phyloP scores from a whole-genome alignment of 2,888 invertebrate genomes.

The Opisthograptis luteolata region DNA sequence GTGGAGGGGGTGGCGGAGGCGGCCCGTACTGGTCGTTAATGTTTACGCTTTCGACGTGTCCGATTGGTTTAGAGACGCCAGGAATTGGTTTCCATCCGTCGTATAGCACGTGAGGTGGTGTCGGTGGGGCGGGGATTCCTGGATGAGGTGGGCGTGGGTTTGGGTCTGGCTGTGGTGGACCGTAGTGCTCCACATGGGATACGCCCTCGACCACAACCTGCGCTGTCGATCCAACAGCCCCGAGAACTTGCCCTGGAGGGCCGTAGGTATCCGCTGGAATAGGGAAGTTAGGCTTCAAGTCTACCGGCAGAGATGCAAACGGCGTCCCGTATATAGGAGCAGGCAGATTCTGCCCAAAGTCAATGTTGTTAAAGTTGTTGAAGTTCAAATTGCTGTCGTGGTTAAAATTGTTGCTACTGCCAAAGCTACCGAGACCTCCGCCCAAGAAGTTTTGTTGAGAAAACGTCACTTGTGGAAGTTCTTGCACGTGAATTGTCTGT shows the following conservation, averaged over 20 bases:
- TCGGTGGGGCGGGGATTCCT: slow-evolving; percentile 89
- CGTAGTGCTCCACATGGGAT: slow-evolving; percentile 74
- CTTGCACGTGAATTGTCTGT: slow-evolving; percentile 36
- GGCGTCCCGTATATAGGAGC: slow-evolving; percentile 77
- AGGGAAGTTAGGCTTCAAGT: slow-evolving; percentile 76
- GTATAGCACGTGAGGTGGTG: slow-evolving; percentile 89
- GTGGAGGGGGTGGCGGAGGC: slow-evolving; percentile 66
- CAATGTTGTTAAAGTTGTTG: slow-evolving; percentile 41
- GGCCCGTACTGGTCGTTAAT: slow-evolving; percentile 66
- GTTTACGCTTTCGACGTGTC: slow-evolving; percentile 46
- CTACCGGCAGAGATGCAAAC: slow-evolving; percentile 54
- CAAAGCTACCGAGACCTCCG: slow-evolving; percentile 18
- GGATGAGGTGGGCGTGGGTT: slow-evolving; percentile 86
- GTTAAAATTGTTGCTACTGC: not conserved
- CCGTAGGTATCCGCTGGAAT: slow-evolving; percentile 75
- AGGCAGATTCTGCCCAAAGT: slow-evolving; percentile 63
- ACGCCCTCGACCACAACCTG: slow-evolving; percentile 68
- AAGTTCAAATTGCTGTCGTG: not conserved
- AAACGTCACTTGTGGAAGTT: slow-evolving; percentile 33
- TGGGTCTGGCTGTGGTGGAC: slow-evolving; percentile 85
- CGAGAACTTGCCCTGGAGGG: slow-evolving; percentile 71
- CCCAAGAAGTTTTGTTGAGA: slow-evolving; percentile 26
- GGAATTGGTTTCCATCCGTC: slow-evolving; percentile 95
- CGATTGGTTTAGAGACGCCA: slow-evolving; percentile 81
- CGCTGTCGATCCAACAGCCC: slow-evolving; percentile 68